Percentiles rank a stretch among this genome's conserved stretches.
Evolutionary conservation across 2,888 invertebrate genomes (phyloP).

Genomic region (Mechanitis messenoides): DNA sequence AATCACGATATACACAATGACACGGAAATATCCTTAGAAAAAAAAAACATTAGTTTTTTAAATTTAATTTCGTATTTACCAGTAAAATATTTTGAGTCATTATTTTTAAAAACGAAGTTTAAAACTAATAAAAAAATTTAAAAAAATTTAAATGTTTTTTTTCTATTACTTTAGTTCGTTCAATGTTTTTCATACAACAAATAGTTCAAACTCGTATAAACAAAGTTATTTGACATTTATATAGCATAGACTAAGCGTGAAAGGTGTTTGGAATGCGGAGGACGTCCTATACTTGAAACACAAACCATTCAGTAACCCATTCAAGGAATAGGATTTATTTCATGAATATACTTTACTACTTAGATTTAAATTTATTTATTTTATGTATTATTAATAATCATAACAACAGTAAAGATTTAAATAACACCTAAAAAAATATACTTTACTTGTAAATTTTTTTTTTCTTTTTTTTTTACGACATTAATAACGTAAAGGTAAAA

Average conservation of each 20-base stretch:
- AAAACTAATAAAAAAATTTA: no score
- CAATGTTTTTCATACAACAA: no score
- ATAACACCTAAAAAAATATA: no score
- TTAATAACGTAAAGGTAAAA: not conserved
- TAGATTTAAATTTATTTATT: not conserved
- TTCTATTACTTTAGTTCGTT: no score
- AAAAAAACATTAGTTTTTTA: no score
- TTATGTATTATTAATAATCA: not conserved
- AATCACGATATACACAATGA: no score
- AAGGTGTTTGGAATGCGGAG: conserved; percentile 59
- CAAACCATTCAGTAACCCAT: conserved; percentile 10
- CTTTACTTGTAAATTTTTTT: no score
- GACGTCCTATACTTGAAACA: conserved; percentile 31
- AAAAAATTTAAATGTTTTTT: not conserved
- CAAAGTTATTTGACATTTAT: conserved; percentile 30
- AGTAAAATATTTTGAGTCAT: no score
- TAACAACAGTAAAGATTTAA: not conserved
- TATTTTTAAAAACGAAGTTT: no score
- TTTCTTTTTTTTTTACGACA: not conserved
- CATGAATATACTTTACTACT: not conserved
- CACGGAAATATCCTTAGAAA: no score
- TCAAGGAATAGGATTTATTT: not conserved
- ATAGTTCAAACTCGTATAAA: conserved; percentile 19
- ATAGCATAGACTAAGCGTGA: conserved; percentile 36
- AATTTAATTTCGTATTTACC: no score